Evolutionary conservation across 2,888 invertebrate species (phyloP).

Genomic region (Hofmannophila pseudospretella): DNA sequence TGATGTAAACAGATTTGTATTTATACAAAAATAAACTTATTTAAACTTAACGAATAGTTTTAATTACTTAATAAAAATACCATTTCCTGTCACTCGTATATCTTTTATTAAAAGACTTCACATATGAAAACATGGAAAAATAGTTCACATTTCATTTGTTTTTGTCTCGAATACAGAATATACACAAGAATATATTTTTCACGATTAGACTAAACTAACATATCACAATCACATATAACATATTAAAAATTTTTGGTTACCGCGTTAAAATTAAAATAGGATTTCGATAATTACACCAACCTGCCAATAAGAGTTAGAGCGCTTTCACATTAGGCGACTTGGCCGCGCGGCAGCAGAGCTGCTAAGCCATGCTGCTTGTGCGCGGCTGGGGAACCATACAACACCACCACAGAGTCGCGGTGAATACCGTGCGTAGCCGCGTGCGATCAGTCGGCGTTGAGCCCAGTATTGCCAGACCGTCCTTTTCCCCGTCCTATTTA

Average conservation of each 20-base stretch:
- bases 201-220: constrained; percentile 5
- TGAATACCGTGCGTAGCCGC: no score
- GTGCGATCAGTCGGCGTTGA: no score
- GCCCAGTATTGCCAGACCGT: no score
- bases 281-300: constrained; percentile 5
- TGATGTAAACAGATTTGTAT: constrained; percentile 24
- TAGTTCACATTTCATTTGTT: constrained; percentile 21
- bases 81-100: constrained; percentile 27
- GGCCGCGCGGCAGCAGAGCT: no score
- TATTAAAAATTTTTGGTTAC: constrained; percentile 18
- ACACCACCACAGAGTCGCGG: no score
- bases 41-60: constrained; percentile 20
- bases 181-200: constrained; percentile 7
- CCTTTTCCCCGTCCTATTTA: no score
- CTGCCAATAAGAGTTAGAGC: neutral
- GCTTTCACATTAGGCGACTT: no score
- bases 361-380: no score
- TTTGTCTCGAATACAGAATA: constrained; percentile 11
- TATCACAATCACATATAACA: constrained; percentile 15
- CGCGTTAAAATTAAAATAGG: constrained; percentile 7
- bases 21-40: constrained; percentile 33
- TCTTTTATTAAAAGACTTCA: constrained; percentile 40
- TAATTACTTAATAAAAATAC: constrained; percentile 23
- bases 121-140: constrained; percentile 40
- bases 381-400: no score